Evolutionary conservation across 2,113 vertebrate genomes (phyloP).

Genomic region (Labeo catla): DNA sequence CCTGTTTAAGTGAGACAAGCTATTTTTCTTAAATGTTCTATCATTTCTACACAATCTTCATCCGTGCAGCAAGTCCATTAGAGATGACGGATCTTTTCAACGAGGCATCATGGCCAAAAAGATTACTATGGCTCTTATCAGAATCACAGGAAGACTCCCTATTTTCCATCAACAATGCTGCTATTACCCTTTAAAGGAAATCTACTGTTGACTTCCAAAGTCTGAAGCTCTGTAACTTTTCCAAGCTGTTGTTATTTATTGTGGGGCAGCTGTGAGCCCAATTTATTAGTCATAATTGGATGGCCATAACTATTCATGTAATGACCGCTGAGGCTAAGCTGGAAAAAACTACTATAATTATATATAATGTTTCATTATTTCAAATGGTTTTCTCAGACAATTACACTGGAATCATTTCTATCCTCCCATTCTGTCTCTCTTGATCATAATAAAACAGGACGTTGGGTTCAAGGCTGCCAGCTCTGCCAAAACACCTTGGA

Average conservation of each 20-base stretch:
- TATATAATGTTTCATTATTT: constrained; percentile 28
- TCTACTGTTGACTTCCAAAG: background rate
- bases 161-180: constrained; percentile 28
- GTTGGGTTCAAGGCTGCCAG: constrained; percentile 3
- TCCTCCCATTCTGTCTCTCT: constrained; percentile 24
- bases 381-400: constrained; percentile 42
- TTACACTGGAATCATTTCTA: constrained; percentile 46
- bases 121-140: constrained; percentile 29
- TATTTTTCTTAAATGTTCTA: constrained; percentile 19
- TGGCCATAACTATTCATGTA: background rate
- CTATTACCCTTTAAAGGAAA: constrained; percentile 32
- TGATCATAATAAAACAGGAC: background rate
- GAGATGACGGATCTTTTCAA: constrained; percentile 28
- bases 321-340: background rate
- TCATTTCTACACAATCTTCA: constrained; percentile 10
- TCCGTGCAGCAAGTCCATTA: constrained; percentile 6
- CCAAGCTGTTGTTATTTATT: constrained; percentile 14
- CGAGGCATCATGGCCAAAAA: background rate
- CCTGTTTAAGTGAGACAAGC: constrained; percentile 4
- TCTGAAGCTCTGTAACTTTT: background rate
- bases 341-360: constrained; percentile 40
- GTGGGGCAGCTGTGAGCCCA: background rate
- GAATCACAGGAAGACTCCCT: constrained; percentile 28
- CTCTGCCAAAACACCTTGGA: background rate
- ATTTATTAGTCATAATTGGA: constrained; percentile 26